Conservation (phyloP, 2,888 invertebrate genomes). For the Acronicta leporina region DNA sequence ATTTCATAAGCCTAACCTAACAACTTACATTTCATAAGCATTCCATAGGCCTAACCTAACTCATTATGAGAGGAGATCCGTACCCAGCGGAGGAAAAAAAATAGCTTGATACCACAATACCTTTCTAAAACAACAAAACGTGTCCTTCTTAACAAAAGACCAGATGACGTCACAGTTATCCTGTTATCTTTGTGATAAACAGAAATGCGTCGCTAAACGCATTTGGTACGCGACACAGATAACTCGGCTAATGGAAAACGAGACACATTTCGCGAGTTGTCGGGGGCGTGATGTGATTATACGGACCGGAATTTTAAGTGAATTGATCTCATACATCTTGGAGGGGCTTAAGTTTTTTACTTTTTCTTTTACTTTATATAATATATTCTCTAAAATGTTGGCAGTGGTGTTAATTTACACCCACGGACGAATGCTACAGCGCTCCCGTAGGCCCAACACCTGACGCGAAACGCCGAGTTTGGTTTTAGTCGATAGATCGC, state of each 20-base stretch:
- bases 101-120: neutral
- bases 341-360: neutral
- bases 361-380: neutral
- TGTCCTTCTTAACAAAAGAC: neutral
- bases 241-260: constrained; percentile 47
- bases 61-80: no score
- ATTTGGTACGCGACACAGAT: constrained; percentile 48
- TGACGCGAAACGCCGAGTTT: no score
- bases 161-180: constrained; percentile 22
- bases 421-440: no score
- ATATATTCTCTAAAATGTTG: no score
- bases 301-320: constrained; percentile 30
- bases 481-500: no score
- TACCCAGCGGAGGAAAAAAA: neutral
- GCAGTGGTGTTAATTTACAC: no score
- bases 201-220: constrained; percentile 39
- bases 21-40: no score
- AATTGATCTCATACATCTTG: constrained; percentile 31
- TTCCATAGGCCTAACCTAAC: no score
- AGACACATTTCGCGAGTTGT: constrained; percentile 24
- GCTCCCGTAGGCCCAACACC: no score
- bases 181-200: constrained; percentile 35
- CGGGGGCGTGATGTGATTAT: constrained; percentile 46
- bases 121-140: constrained; percentile 21
- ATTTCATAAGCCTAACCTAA: no score